Evolutionary conservation across 1,140 invertebrate species (phyloP).

Genomic region (Pemphigus obesinymphae): DNA sequence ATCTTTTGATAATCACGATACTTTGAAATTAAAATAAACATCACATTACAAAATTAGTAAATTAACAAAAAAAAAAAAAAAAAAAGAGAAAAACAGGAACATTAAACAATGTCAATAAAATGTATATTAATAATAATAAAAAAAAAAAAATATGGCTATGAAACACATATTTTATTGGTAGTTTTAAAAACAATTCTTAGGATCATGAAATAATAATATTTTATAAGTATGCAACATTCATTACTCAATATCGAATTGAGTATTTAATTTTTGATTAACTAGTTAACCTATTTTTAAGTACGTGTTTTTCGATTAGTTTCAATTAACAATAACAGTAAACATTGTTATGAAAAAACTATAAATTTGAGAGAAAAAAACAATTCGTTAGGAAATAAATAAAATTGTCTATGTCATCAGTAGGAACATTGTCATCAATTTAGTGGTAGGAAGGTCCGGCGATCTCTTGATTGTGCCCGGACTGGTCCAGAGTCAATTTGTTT

Average conservation of each 20-base stretch:
- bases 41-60: constrained; percentile 34
- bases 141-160: neutral
- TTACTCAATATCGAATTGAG: too few species aligned
- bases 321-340: neutral
- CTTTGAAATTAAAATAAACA: neutral
- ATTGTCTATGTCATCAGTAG: constrained; percentile 18
- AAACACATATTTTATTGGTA: neutral
- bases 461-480: neutral
- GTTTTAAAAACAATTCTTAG: neutral
- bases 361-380: neutral
- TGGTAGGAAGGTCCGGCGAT: neutral
- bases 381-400: neutral
- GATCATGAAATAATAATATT: too few species aligned
- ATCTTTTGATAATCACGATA: constrained; percentile 16
- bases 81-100: constrained; percentile 24
- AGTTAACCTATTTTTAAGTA: constrained; percentile 19
- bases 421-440: constrained; percentile 14
- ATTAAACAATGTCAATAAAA: constrained; percentile 14
- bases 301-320: neutral
- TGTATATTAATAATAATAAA: neutral
- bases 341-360: neutral
- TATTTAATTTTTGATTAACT: neutral
- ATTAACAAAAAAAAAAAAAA: constrained; percentile 14
- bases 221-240: too few species aligned
- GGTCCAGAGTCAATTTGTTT: constrained; percentile 44